Evolutionary conservation across 1,140 invertebrate species (phyloP), one percentile per base, ranked within the genome.

Genomic region (Drosophila rhopaloa): DNA sequence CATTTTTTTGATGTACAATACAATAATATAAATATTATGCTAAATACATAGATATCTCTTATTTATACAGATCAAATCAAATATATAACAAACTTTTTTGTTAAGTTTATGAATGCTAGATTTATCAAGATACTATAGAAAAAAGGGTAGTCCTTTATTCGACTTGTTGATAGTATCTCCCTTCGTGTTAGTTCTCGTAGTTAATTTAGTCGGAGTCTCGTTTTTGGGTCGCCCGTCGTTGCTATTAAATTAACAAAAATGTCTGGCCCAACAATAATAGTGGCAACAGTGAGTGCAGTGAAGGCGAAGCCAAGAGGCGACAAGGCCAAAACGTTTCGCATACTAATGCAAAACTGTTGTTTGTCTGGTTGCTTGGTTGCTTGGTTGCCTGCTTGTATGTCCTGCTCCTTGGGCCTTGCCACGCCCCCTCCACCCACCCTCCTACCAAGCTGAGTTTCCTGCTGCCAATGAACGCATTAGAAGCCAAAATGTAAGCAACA

Each of bases 281-380:
- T 70, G 50, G 65, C 51, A 71, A 70, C 11, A 24, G 63, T 37
- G 13, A 70, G 40, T 46, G 66, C 66, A 67, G 65, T 32, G 6
- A 24, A 6, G 37, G 63, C 58, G 53, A 53, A 50, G 37, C 57
- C 58, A 62, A 68, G 57, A 48, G 29, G 37, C 48, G 55, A 62
- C 70, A 74, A 75, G 58, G 70, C 71, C 59, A 63, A 38, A 78
- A 68, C 41, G 44, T 32, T 27, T 51, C 54, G 75, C 76, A 79
- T 73, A 79, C 67, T 79, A 79, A 79, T 79, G 76, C 60, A 72
- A 46, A 79, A 79, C 51, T 79, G 76, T 41, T 79, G 76, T 79
- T 79, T 79, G 74, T 79, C 75, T 78, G 75, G 58, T 78, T 73
- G 37, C 58, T 51, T 35, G 53, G 46, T 78, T 73, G 37, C 58